Base-by-base conservation (phyloP, 2,888 invertebrate genomes). In the Ephialtes manifestator region DNA sequence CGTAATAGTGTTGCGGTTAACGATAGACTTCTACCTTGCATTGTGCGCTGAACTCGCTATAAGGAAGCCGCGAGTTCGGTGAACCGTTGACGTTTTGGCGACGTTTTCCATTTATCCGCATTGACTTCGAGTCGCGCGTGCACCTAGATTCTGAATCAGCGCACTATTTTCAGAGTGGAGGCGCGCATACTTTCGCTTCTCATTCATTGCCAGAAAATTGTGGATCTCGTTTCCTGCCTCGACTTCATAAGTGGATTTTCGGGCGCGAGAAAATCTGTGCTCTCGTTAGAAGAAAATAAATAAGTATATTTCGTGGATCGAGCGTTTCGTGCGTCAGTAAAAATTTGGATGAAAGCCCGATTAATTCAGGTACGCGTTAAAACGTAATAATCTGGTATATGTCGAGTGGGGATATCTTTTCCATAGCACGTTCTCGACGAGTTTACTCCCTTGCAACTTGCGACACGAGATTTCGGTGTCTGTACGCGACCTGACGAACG, bases 131-230 rank as follows among this genome's bases (percentile, higher is more conserved):
- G 65, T 43, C 31, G 28, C 75, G 79, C 48, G 46, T 39, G 65
- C 70, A 68, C 68, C 74, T 74, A 81, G 39, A 85, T 85, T 82
- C 81, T 79, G 85, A 85, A 82, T 85, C 85, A 75, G 78, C 65
- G 65, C 65, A 85, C 85, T 85, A 85, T 85, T 85, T 85, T 82
- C 85, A 82, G 85, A 84, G 24, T 63, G 39, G 20, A 60, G 51
- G 24, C 46, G 46, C 60, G 35, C 55, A 20, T 46, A 48, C 68
- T 75, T 65, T 51, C 39, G 18, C 51, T 70, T 75, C 85, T 81
- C 81, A 85, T 85, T 81, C 81, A 85, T 81, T 81, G 81, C 78
- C 84, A 79, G 71, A 75, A 79, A 71, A 74, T 68, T 77, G 74
- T 53, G 70, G 20, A 74, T 78, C 68, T 78, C 75, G n/a, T 68